Evolutionary conservation across 2,888 invertebrate genomes (phyloP), one percentile per base, ranked within the genome.

Genomic region (Encarsia formosa): DNA sequence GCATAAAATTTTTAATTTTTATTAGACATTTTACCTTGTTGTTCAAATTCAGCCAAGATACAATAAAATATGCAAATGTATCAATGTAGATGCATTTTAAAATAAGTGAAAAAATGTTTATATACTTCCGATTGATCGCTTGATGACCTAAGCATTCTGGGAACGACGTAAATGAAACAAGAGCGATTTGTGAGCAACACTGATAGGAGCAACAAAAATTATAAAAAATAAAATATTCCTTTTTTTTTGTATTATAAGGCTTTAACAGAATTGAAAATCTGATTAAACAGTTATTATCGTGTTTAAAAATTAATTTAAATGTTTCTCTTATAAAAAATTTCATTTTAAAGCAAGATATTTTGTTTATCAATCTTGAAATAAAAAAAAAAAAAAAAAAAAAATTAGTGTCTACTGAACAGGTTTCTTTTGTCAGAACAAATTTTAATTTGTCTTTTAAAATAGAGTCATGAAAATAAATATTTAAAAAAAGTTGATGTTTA

Each of bases 91-190:
- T 52, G 49, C 49, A 55, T 20, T 51, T 52, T 41, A 26, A 43
- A 54, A 24, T 49, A 47, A 49, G 52, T 56, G 56, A 56, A 24
- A 34, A 51, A 46, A 56, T 56, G 56, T 56, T 50, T 46, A 52
- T 56, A 56, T 53, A 56, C 56, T 56, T 56, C 56, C 50, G 53
- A 53, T 50, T 53, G 56, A 56, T 56, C 44, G 47, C 47, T 56
- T 48, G 56, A 56, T 56, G 56, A 48, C 56, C 50, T 53, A 56
- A 55, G 49, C 52, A 53, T 56, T 56, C 53, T 56, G 50, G 45
- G 52, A 49, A 24, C 56, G 56, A 56, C 47, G 52, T 42, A 49
- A 56, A 56, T 56, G 52, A 52, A 49, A 56, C 56, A 56, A 56
- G 52, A 56, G 42, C 49, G 49, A 56, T 38, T 56, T 42, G 56